These are phyloP conservation scores for Metaphire vulgaris DNA, from an alignment of 1,140 invertebrate species.

Conservation along the genomic window DNA sequence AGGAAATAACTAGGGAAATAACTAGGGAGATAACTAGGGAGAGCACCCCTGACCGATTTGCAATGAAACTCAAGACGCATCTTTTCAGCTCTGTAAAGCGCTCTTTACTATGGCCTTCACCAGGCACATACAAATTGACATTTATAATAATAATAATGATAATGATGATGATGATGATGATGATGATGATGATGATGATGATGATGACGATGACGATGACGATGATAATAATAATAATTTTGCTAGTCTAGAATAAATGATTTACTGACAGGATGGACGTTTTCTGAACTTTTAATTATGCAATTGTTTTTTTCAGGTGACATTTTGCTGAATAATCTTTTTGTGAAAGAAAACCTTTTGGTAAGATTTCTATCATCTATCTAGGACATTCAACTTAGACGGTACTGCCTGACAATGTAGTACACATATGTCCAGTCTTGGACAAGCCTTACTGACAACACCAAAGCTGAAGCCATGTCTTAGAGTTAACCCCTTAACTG, in stretches of 20 bases:
- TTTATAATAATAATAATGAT: neutral
- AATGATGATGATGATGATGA: conserved; percentile 1
- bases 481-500: too few relatives aligned
- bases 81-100: too few relatives aligned
- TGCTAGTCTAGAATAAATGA: neutral
- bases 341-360: conserved; percentile 84
- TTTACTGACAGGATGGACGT: neutral
- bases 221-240: neutral
- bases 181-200: conserved; percentile 2
- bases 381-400: neutral
- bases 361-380: conserved; percentile 35
- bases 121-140: too few relatives aligned
- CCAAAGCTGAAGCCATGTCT: neutral
- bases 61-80: too few relatives aligned
- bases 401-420: neutral
- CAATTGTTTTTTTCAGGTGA: conserved; percentile 69
- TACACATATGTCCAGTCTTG: neutral
- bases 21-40: too few relatives aligned
- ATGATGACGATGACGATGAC: neutral
- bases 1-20: too few relatives aligned
- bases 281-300: neutral
- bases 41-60: too few relatives aligned
- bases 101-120: too few relatives aligned
- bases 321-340: conserved; percentile 82
- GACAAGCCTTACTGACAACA: neutral